Percentiles rank a stretch among this genome's conserved stretches.
Evolutionary conservation across 2,113 vertebrate species (phyloP).

Genomic region (Gymnarchus niloticus): DNA sequence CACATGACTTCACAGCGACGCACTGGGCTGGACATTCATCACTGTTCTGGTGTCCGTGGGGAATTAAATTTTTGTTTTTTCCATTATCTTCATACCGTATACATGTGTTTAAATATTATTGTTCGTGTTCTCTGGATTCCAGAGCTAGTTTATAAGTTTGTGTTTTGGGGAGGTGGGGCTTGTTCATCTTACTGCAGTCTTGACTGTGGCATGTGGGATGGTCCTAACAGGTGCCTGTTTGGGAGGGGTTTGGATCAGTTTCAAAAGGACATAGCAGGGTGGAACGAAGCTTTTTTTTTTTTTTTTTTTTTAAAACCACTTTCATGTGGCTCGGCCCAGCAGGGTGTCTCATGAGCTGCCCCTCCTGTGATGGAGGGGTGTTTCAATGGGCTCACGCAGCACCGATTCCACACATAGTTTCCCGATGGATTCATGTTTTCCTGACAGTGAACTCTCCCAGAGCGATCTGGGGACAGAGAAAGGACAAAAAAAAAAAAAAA

Average conservation of each 20-base stretch:
- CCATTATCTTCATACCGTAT: slow-evolving; percentile 7
- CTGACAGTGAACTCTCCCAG: background rate
- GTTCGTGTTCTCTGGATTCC: background rate
- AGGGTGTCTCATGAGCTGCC: background rate
- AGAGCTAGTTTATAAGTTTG: slow-evolving; percentile 20
- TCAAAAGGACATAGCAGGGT: background rate
- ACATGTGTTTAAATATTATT: background rate
- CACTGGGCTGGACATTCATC: slow-evolving; percentile 36
- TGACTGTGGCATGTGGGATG: background rate
- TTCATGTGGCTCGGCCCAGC: background rate
- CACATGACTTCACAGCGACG: slow-evolving; percentile 49
- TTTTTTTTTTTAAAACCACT: no score
- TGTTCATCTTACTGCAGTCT: background rate
- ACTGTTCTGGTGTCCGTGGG: slow-evolving; percentile 43
- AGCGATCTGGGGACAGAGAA: background rate
- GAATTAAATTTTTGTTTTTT: slow-evolving; percentile 29
- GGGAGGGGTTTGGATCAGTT: background rate
- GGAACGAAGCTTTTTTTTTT: background rate
- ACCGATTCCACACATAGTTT: background rate
- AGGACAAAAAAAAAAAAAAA: background rate
- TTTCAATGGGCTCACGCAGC: background rate
- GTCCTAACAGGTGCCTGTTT: background rate
- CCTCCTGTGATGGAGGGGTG: background rate
- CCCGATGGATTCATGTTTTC: slow-evolving; percentile 16
- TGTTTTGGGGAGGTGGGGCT: background rate